Base-by-base conservation (phyloP, 2,113 vertebrate genomes). In the Oreotrochilus melanogaster region DNA sequence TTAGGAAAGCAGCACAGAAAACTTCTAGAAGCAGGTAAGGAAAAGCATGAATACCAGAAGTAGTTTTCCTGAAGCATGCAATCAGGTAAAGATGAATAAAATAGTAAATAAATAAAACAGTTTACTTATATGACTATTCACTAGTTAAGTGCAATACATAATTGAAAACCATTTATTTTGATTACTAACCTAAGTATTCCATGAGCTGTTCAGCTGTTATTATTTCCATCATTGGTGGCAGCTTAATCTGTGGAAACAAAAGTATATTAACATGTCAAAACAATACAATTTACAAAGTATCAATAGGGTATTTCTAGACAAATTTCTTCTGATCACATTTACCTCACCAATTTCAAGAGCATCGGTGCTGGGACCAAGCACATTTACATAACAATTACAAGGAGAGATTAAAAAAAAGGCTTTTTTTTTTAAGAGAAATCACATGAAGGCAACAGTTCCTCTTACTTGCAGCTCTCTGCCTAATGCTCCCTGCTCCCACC, bases 201-300 rank as follows among this genome's bases (percentile, higher is more conserved):
- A 99, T 99, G 96, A 99, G 98, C 86, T 99, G 99, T 95, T 99
- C 99, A 62, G 99, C 99, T 4, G 99, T 99, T 97, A 99, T 99
- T 88, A 99, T 99, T 98, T 99, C 99, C 98, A 99, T 99, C 99
- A 99, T 99, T 14, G 99, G 99, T 45, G 99, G 99, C 95, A 99
- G 98, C 97, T 99, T 99, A 84, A 99, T 98, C 99, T 99, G 98
- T 69, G 96, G 96, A 96, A 98, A 82, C 86, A 90, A 91, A 97
- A 96, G 48, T 23, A 96, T 31, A 58, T 54, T 74, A 71, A 86
- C 71, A 72, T 11, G 48, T 43, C n/a, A 67, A 35, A 88, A 70
- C 33, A 72, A 21, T 25, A n/a, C 9, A 51, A n/a, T 35, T 56
- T n/a, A 12, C 23, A 60, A 84, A 64, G 33, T 23, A 56, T 31